Percentiles rank a stretch among this genome's conserved stretches.
phyloP scores from a whole-genome alignment of 2,113 vertebrate genomes.

The Tenebrosternarchus preto region DNA sequence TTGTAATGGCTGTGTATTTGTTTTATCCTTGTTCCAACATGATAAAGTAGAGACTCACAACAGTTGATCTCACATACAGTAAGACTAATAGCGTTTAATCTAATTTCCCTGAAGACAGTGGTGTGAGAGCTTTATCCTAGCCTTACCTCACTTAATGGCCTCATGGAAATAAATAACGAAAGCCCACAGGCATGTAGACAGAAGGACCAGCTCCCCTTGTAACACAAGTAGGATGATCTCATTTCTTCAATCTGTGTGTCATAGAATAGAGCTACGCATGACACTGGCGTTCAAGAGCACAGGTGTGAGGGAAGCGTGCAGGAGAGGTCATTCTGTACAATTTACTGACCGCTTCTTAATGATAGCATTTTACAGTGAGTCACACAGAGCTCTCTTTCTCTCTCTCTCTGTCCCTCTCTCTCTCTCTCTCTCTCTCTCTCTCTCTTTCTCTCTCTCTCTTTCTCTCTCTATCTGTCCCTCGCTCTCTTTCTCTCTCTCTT shows the following conservation, averaged over 20 bases:
- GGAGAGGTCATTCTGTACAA: no score
- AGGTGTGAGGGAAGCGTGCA: no score
- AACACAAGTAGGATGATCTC: no score
- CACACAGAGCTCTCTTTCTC: neutral
- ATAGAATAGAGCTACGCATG: no score
- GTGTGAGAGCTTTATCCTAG: neutral
- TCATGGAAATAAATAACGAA: neutral
- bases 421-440: conserved; percentile 3
- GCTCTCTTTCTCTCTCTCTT: neutral
- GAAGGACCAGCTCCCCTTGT: neutral
- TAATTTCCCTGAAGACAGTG: neutral
- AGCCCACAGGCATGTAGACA: neutral
- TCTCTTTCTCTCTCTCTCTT: neutral
- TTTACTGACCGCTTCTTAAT: neutral
- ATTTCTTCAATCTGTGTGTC: no score
- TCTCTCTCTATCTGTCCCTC: no score
- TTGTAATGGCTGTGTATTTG: neutral
- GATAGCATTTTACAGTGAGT: no score
- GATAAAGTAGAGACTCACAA: no score
- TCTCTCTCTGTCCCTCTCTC: neutral
- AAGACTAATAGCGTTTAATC: neutral
- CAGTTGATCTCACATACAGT: neutral
- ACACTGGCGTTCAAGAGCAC: no score
- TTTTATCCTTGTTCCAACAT: neutral
- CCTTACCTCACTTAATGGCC: neutral